Percentiles rank a stretch among this genome's conserved stretches.
Evolutionary conservation across 1,140 invertebrate genomes (phyloP).

Genomic region (Campoletis sonorensis): DNA sequence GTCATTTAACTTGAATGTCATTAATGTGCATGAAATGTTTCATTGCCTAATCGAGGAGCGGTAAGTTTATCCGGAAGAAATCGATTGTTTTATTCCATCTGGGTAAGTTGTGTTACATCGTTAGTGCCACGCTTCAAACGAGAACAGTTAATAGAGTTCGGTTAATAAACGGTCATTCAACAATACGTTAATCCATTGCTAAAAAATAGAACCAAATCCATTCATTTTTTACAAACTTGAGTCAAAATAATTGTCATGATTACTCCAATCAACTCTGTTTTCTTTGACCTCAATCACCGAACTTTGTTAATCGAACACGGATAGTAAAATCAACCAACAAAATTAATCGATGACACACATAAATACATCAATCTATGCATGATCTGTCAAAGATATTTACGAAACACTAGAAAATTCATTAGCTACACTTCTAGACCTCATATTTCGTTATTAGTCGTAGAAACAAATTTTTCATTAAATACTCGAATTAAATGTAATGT

Average conservation of each 20-base stretch:
- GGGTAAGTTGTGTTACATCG: slow-evolving; percentile 36
- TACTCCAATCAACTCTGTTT: background rate
- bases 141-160: background rate
- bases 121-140: slow-evolving; percentile 31
- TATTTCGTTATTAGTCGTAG: slow-evolving; percentile 37
- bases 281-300: background rate
- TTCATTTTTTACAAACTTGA: too few relatives aligned
- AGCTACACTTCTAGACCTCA: slow-evolving; percentile 31
- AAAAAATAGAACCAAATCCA: too few relatives aligned
- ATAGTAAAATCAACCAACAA: background rate
- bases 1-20: slow-evolving; percentile 46
- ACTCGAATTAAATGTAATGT: background rate
- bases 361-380: slow-evolving; percentile 16
- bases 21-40: slow-evolving; percentile 70
- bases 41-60: slow-evolving; percentile 70
- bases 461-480: background rate
- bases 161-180: too few relatives aligned
- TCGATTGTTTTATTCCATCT: slow-evolving; percentile 49
- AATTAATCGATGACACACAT: slow-evolving; percentile 22
- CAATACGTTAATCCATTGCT: too few relatives aligned
- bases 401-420: slow-evolving; percentile 5
- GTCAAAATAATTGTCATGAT: background rate
- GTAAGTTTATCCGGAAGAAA: slow-evolving; percentile 66
- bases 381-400: slow-evolving; percentile 11
- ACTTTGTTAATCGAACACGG: background rate